Base-by-base conservation (phyloP, 2,888 invertebrate genomes). In the Sturmia bella region DNA sequence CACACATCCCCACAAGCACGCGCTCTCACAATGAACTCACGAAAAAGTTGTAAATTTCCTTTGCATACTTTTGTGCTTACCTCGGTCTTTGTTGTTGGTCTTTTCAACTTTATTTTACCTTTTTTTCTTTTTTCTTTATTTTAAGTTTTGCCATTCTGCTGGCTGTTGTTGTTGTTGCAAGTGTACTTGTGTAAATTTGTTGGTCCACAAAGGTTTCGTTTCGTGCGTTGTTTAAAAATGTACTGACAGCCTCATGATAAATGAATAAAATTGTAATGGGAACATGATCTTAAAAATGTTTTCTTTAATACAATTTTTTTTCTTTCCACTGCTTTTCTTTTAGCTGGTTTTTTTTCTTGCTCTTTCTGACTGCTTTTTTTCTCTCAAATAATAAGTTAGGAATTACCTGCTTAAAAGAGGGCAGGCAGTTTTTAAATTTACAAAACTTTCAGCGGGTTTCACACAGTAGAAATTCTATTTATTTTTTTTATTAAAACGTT, bases 191-290 rank as follows among this genome's bases (percentile, higher is more conserved):
- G 6, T 59, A 43, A 48, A 72, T 61, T 56, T 50, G 39, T 52
- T 64, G 69, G 57, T 69, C 41, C 63, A 37, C 45, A 61, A 56
- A 68, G 27, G 59, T 70, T 72, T 24, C n/a, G 17, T 66, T 56
- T 52, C 43, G 13, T 43, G 21, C 24, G 27, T 39, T n/a, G n/a
- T 50, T 17, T 24, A 66, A 76, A 64, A 66, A 77, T 66, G 43
- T 56, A 80, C 81, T 84, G 84, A 83, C 84, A 84, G 70, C 74
- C 43, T 59, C 76, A 82, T 84, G 85, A 84, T 84, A 84, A 85
- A 85, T 84, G 84, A 83, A 74, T 82, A 64, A 78, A 52, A 74
- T 32, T 78, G 69, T 66, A 75, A 70, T 43, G 69, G 64, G 52
- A 74, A 82, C 77, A 82, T 82, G 82, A 82, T 82, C 74, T 74